These are phyloP conservation scores for Hemitrygon akajei DNA, from an alignment of 2,797 vertebrate species.

Conservation along the genomic window DNA sequence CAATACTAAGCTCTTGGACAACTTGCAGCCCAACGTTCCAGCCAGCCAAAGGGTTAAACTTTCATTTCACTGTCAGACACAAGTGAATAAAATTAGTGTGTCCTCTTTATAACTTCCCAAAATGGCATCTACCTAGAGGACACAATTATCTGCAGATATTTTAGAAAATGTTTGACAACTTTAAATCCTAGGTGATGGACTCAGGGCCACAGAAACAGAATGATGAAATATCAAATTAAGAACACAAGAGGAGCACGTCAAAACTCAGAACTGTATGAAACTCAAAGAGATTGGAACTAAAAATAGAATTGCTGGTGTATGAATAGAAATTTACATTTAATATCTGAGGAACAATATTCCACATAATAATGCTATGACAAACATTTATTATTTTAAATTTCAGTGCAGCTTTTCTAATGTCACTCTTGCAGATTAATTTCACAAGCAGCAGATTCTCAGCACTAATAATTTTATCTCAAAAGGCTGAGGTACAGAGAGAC, in stretches of 20 bases:
- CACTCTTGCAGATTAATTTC: not conserved
- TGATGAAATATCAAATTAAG: constrained; percentile 57
- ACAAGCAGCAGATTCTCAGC: too few species aligned
- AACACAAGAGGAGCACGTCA: constrained; percentile 58
- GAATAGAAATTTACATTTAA: constrained; percentile 7
- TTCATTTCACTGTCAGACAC: not conserved
- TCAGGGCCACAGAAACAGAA: constrained; percentile 56
- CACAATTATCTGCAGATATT: constrained; percentile 52
- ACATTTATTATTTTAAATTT: not conserved
- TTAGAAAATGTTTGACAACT: constrained; percentile 55
- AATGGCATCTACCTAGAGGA: constrained; percentile 22
- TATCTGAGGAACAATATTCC: not conserved
- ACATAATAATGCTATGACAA: not conserved
- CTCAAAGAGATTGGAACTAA: not conserved
- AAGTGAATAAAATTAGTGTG: not conserved
- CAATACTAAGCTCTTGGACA: not conserved
- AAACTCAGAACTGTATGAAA: constrained; percentile 47
- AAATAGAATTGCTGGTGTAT: not conserved
- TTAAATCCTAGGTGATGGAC: constrained; percentile 60
- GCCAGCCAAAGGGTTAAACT: not conserved
- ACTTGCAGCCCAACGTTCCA: not conserved
- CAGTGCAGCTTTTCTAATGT: not conserved
- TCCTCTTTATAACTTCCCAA: constrained; percentile 21
- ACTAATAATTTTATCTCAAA: not conserved
- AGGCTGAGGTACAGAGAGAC: not conserved